A percentile compares a stretch with the other conserved stretches of the same genome.
Evolutionary conservation across 2,888 invertebrate genomes (phyloP).

Genomic region (Drosophila parthenogenetica): DNA sequence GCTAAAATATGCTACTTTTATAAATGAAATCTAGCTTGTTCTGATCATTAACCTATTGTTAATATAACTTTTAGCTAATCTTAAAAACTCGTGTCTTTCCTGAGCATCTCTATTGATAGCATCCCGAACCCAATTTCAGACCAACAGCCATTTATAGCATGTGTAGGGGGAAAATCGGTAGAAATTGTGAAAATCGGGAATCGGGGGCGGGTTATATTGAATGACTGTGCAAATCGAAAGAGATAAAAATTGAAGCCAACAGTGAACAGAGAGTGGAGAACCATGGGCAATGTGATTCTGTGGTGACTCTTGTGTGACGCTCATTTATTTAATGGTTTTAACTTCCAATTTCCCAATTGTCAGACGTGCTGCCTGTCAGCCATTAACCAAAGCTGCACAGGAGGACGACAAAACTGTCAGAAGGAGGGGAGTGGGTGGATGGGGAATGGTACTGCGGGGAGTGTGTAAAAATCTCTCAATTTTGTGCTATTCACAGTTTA

Average conservation of each 20-base stretch:
- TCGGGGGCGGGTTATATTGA: slow-evolving; percentile 66
- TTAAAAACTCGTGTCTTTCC: background rate
- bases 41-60: background rate
- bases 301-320: slow-evolving; percentile 71
- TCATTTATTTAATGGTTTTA: slow-evolving; percentile 82
- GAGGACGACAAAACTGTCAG: slow-evolving; percentile 12
- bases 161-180: slow-evolving; percentile 4
- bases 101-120: slow-evolving; percentile 8
- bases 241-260: slow-evolving; percentile 66
- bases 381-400: slow-evolving; percentile 56
- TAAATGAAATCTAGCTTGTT: background rate
- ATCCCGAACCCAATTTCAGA: slow-evolving; percentile 9
- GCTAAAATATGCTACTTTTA: too few species aligned
- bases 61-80: background rate
- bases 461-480: slow-evolving; percentile 21
- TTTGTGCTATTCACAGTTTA: slow-evolving; percentile 14
- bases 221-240: slow-evolving; percentile 79
- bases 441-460: too few species aligned
- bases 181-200: slow-evolving; percentile 20
- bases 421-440: slow-evolving; percentile 16
- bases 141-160: slow-evolving; percentile 16
- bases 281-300: slow-evolving; percentile 71
- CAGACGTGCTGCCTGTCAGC: slow-evolving; percentile 72
- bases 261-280: slow-evolving; percentile 1
- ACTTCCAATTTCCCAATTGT: slow-evolving; percentile 82